A percentile compares a stretch with the other conserved stretches of the same genome.
Conservation (phyloP, 2,113 vertebrate genomes). For the Notiomystis cincta region DNA sequence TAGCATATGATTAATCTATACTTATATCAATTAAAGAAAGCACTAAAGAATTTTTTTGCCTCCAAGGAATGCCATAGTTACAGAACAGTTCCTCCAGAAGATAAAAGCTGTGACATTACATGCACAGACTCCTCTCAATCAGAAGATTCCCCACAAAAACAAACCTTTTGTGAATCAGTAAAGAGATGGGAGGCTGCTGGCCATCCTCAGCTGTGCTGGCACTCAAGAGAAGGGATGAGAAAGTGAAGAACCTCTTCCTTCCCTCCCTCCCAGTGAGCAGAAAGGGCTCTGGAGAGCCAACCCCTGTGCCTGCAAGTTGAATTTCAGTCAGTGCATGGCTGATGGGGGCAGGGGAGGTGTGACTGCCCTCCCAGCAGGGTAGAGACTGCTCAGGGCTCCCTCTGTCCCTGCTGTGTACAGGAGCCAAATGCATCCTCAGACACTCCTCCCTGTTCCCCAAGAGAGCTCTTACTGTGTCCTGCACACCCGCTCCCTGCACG, state of each 20-base stretch:
- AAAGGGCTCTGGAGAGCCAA: background rate
- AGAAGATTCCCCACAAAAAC: background rate
- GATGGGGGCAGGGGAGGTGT: background rate
- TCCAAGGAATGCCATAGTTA: background rate
- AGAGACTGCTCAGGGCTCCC: background rate
- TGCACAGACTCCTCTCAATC: background rate
- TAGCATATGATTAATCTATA: background rate
- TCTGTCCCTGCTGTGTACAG: background rate
- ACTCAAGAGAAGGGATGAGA: background rate
- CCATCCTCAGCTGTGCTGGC: background rate
- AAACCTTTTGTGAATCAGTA: background rate
- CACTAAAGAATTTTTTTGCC: background rate
- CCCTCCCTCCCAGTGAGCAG: background rate
- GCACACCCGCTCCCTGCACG: accelerated
- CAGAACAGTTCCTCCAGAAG: background rate
- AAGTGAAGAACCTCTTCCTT: background rate
- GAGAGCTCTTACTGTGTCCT: background rate
- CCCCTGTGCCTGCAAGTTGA: accelerated
- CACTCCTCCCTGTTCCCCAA: background rate
- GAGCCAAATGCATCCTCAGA: background rate
- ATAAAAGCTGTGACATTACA: background rate
- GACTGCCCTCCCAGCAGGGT: background rate
- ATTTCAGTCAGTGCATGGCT: background rate
- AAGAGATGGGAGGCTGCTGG: background rate
- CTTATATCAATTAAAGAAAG: background rate